Conservation (phyloP, 30 jellyfish, hydroid and myxozoan species). For the Hydra vulgaris region DNA sequence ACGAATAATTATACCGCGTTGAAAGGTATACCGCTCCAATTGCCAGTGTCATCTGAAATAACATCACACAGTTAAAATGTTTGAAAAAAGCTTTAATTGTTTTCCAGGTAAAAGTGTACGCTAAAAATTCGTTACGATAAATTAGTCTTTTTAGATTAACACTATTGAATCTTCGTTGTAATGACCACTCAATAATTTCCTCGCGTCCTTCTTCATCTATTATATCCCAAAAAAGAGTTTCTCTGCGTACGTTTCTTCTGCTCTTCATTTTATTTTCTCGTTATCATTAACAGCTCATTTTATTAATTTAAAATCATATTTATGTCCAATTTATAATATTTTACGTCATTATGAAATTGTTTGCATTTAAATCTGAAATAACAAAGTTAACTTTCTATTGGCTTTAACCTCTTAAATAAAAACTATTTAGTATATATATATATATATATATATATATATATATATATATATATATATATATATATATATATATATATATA, state of each 20-base stretch:
- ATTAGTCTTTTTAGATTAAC: constrained; percentile 57
- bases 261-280: background rate
- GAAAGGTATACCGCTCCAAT: constrained; percentile 37
- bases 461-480: too few relatives aligned
- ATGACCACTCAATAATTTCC: constrained; percentile 80
- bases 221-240: constrained; percentile 49
- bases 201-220: constrained; percentile 97
- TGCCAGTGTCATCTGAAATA: constrained; percentile 81
- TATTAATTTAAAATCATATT: too few relatives aligned
- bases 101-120: constrained; percentile 67
- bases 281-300: too few relatives aligned
- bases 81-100: constrained; percentile 63
- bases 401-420: too few relatives aligned
- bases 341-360: too few relatives aligned
- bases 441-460: too few relatives aligned
- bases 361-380: too few relatives aligned
- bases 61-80: constrained; percentile 71
- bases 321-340: too few relatives aligned
- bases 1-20: background rate
- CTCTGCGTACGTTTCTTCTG: background rate
- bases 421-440: too few relatives aligned
- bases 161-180: constrained; percentile 48
- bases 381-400: too few relatives aligned
- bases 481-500: too few relatives aligned
- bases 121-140: constrained; percentile 26